These are phyloP conservation scores for Clarias pachynema DNA, from an alignment of 2,797 vertebrate species.

Conservation along the genomic window DNA sequence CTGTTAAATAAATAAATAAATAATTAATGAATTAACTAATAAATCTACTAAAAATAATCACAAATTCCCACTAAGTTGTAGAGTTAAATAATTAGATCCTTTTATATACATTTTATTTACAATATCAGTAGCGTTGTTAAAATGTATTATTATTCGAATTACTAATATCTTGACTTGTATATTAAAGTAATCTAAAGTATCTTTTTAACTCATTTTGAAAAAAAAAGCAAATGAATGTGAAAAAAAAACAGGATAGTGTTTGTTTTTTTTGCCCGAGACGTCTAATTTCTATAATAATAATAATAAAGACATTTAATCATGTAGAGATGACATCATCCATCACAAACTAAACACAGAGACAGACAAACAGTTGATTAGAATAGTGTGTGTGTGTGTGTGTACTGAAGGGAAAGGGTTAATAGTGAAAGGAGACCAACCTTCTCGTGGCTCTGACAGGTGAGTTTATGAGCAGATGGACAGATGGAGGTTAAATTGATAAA, in stretches of 20 bases:
- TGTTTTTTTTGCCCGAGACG: too few relatives aligned
- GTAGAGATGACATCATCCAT: background rate
- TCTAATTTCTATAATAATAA: background rate
- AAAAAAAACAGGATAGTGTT: too few relatives aligned
- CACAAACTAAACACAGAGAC: background rate
- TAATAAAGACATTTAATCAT: background rate
- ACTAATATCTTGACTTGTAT: background rate
- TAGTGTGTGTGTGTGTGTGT: background rate
- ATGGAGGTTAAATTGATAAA: slow-evolving; percentile 61
- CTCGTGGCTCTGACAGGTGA: slow-evolving; percentile 74
- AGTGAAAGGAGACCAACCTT: slow-evolving; percentile 71
- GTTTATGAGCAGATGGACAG: slow-evolving; percentile 70
- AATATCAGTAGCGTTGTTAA: background rate
- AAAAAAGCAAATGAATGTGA: too few relatives aligned
- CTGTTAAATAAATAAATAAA: background rate
- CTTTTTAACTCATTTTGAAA: too few relatives aligned
- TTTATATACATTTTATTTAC: background rate
- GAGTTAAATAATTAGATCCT: background rate
- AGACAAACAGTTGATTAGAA: background rate
- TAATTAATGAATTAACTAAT: background rate
- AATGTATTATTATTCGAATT: background rate
- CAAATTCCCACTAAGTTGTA: background rate
- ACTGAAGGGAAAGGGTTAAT: background rate
- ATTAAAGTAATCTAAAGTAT: too few relatives aligned
- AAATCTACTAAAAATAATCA: background rate